These are phyloP conservation scores for Megaustenia siamemsis DNA, from an alignment of 2,888 invertebrate genomes.

Conservation along the genomic window DNA sequence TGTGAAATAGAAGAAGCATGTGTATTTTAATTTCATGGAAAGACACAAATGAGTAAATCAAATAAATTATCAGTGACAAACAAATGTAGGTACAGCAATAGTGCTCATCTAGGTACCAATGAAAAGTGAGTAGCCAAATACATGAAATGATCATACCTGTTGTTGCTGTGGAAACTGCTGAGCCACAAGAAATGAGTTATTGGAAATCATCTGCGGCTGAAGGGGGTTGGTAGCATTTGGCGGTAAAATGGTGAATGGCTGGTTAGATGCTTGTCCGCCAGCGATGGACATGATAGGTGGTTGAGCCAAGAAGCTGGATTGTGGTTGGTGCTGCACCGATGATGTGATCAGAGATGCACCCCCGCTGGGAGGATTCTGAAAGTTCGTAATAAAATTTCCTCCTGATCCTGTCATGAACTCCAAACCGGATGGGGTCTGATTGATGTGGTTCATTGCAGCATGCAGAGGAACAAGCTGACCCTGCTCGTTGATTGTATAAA, in stretches of 20 bases:
- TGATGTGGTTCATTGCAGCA: constrained; percentile 11
- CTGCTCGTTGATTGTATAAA: constrained; percentile 51
- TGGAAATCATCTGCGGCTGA: constrained; percentile 28
- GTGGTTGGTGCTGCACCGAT: constrained; percentile 31
- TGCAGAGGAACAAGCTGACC: constrained; percentile 52
- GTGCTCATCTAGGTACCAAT: no score
- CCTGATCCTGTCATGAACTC: constrained; percentile 16
- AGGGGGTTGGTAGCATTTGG: constrained; percentile 28
- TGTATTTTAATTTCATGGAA: no score
- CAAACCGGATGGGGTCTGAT: constrained; percentile 24
- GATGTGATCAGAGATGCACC: constrained; percentile 25
- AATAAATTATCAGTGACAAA: no score
- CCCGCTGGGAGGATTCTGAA: constrained; percentile 28
- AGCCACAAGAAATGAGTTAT: constrained; percentile 29
- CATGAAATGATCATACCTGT: constrained; percentile 15
- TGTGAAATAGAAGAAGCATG: no score
- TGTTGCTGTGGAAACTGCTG: constrained; percentile 50
- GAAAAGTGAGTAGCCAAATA: not conserved
- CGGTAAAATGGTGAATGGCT: constrained; percentile 43
- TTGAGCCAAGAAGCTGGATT: constrained; percentile 29
- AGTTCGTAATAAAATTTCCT: constrained; percentile 32
- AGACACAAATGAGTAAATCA: no score
- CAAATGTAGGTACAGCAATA: no score
- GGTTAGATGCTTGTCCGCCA: constrained; percentile 33
- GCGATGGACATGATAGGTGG: constrained; percentile 45